phyloP scores from a whole-genome alignment of 2,113 vertebrate species.

The Pterophyllum scalare region DNA sequence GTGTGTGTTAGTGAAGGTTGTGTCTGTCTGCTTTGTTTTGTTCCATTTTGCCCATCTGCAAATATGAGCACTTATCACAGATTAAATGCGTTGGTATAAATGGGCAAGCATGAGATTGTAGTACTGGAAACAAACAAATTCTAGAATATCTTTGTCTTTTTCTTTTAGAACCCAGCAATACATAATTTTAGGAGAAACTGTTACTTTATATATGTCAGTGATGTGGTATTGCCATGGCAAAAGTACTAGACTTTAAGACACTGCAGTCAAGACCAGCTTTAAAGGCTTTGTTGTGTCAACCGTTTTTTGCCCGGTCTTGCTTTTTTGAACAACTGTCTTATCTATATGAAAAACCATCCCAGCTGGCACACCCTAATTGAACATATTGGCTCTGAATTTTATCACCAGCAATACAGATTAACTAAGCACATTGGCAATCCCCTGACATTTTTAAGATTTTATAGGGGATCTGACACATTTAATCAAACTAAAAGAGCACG shows the following conservation, averaged over 20 bases:
- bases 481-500: constrained; percentile 53
- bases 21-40: not conserved
- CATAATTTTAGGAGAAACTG: not conserved
- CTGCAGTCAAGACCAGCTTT: not conserved
- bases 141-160: not conserved
- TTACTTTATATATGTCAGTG: not conserved
- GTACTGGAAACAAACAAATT: not conserved
- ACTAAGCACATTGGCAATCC: constrained; percentile 50
- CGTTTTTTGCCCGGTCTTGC: constrained; percentile 23
- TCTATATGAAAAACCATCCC: constrained; percentile 32
- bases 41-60: not conserved
- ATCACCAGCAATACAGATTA: constrained; percentile 45
- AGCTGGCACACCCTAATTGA: constrained; percentile 25
- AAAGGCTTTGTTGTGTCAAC: constrained; percentile 29
- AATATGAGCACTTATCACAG: constrained; percentile 12
- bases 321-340: constrained; percentile 28
- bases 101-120: not conserved
- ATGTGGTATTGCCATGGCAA: not conserved
- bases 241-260: not conserved
- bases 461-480: constrained; percentile 38
- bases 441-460: constrained; percentile 48
- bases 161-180: not conserved
- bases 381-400: constrained; percentile 26
- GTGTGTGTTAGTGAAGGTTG: not conserved
- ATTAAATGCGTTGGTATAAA: constrained; percentile 1